Base-by-base conservation (phyloP, 2,113 vertebrate genomes). In the Cariama cristata region DNA sequence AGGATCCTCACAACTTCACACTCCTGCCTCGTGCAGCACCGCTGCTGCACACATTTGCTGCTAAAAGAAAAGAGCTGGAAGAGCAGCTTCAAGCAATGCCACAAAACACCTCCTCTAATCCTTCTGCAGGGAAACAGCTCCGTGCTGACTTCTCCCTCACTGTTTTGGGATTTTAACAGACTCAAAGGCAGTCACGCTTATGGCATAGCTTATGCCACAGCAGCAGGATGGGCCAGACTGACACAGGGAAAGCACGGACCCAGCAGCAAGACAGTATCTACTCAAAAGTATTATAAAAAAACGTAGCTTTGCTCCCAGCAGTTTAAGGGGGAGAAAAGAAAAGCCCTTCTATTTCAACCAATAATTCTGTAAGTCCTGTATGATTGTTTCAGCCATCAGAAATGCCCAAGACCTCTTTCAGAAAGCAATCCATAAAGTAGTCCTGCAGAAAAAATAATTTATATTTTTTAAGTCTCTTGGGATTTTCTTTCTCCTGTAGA, bases 191-290 rank as follows among this genome's bases (percentile, higher is more conserved):
- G 20, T 9, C 55, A 28, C 9, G 7, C 22, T 24, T 47, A 24
- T 1, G 22, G 33, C 12, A 12, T 4, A 15, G 49, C 18, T 27
- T 30, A 22, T 1, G 2, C 20, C 38, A 55, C 2, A 1, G 26
- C 76, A 76, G 21, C 1, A 2, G 49, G 42, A 56, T 17, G 11
- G n/a, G 14, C 15, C 14, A 45, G 14, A 40, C 20, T 12, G 68
- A 30, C 45, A 11, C 9, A 26, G 23, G 56, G n/a, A 60, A 80
- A 44, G 45, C 10, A 35, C 0, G 5, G 56, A 33, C 27, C 14
- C 74, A n/a, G 26, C 8, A 49, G 30, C 19, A 59, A 53, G 12
- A 30, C 33, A 47, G 11, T 12, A 15, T 21, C 76, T n/a, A 44
- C 13, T 19, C 38, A 33, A 16, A 27, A 33, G 27, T 4, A 49